These are phyloP conservation scores for Drosophila nigricruria DNA, from an alignment of 2,888 invertebrate species.

Conservation along the genomic window DNA sequence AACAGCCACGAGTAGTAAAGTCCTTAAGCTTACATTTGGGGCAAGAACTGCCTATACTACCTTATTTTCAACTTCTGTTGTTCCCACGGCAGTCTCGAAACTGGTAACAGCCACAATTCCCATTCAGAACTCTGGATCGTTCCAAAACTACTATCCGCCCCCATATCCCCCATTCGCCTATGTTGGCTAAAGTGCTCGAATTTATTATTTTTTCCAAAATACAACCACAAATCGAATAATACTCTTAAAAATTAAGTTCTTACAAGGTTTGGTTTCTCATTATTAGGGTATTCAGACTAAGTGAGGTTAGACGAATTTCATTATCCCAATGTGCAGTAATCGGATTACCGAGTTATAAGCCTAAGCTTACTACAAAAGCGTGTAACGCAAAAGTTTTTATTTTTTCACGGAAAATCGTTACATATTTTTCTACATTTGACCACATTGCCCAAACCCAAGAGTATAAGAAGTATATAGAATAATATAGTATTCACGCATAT, in stretches of 20 bases:
- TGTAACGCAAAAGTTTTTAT: constrained; percentile 6
- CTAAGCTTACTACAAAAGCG: constrained; percentile 1
- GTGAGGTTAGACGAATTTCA: constrained; percentile 13
- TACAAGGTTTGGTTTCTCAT: constrained; percentile 10
- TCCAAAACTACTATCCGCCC: constrained; percentile 91
- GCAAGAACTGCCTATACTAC: constrained; percentile 95
- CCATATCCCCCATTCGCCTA: constrained; percentile 92
- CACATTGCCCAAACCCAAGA: neutral
- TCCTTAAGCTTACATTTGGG: constrained; percentile 95
- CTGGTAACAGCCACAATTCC: constrained; percentile 93
- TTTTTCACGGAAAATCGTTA: neutral
- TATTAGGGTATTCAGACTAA: constrained; percentile 4
- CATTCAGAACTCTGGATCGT: constrained; percentile 89
- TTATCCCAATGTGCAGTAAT: constrained; percentile 1
- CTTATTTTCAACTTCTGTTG: constrained; percentile 92
- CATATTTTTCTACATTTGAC: neutral
- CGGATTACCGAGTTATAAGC: constrained; percentile 1
- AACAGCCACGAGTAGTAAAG: constrained; percentile 92
- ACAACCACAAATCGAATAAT: constrained; percentile 5
- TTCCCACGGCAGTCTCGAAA: constrained; percentile 93
- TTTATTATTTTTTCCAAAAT: constrained; percentile 2
- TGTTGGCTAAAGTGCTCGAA: constrained; percentile 87
- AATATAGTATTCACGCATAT: constrained; percentile 4
- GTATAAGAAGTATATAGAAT: constrained; percentile 5
- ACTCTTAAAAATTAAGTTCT: constrained; percentile 7